Evolutionary conservation across 2,797 vertebrate species (phyloP).

Genomic region (Enteromius anoplus): DNA sequence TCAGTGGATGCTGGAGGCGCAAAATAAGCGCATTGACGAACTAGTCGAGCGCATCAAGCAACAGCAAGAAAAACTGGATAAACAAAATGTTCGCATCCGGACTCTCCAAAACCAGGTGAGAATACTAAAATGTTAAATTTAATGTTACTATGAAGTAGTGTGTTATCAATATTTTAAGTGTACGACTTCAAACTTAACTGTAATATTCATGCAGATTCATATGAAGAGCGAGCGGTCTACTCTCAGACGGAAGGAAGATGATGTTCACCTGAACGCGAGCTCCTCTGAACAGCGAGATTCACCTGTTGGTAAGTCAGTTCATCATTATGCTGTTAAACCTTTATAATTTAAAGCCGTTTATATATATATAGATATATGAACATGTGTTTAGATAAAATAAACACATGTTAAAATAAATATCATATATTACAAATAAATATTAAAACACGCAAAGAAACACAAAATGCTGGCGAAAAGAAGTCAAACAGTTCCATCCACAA

Average conservation of each 20-base stretch:
- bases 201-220: constrained; percentile 66
- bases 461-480: neutral
- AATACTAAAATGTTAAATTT: neutral
- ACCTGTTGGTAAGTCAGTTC: constrained; percentile 72
- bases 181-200: neutral
- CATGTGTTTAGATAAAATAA: no score
- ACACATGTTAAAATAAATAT: no score
- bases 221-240: constrained; percentile 65
- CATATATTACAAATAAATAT: no score
- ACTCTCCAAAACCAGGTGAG: constrained; percentile 89
- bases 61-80: constrained; percentile 93
- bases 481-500: neutral
- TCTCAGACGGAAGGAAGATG: constrained; percentile 55
- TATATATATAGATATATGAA: no score
- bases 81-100: constrained; percentile 90
- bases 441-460: neutral
- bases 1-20: constrained; percentile 85
- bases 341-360: neutral
- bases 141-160: neutral
- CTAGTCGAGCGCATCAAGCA: constrained; percentile 87
- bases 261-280: constrained; percentile 43
- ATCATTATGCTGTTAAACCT: neutral
- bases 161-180: neutral
- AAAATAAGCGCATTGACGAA: constrained; percentile 88
- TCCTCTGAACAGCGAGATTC: constrained; percentile 73